Evolutionary conservation across 2,888 invertebrate species (phyloP).

Genomic region (Mesorhabditis spiculigera): DNA sequence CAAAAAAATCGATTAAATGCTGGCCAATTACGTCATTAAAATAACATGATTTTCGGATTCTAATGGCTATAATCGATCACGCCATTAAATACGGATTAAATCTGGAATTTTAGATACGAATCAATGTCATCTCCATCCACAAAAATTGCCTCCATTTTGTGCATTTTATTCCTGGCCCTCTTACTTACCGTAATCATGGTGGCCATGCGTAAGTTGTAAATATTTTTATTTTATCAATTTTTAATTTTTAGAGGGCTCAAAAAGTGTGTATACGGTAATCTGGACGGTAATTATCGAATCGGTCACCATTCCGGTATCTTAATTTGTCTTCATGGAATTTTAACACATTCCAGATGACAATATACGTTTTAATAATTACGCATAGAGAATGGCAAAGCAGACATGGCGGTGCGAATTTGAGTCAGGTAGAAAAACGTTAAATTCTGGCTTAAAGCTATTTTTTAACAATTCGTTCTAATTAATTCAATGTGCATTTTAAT

Average conservation of each 20-base stretch:
- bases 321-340: neutral
- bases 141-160: neutral
- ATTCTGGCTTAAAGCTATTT: too few relatives aligned
- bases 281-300: neutral
- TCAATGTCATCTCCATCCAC: neutral
- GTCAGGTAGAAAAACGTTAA: neutral
- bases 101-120: neutral
- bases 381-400: neutral
- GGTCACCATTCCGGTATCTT: neutral
- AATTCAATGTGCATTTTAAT: too few relatives aligned
- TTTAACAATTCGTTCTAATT: too few relatives aligned
- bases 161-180: too few relatives aligned
- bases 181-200: too few relatives aligned
- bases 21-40: too few relatives aligned
- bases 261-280: slow-evolving; percentile 3
- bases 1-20: too few relatives aligned
- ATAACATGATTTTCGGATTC: too few relatives aligned
- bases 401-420: neutral
- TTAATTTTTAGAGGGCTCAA: neutral
- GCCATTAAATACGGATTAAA: too few relatives aligned
- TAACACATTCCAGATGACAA: neutral
- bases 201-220: too few relatives aligned
- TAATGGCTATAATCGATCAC: too few relatives aligned
- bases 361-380: neutral
- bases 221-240: neutral